These are phyloP conservation scores for Ormyrus pomaceus DNA, from an alignment of 2,888 invertebrate genomes.

Conservation along the genomic window DNA sequence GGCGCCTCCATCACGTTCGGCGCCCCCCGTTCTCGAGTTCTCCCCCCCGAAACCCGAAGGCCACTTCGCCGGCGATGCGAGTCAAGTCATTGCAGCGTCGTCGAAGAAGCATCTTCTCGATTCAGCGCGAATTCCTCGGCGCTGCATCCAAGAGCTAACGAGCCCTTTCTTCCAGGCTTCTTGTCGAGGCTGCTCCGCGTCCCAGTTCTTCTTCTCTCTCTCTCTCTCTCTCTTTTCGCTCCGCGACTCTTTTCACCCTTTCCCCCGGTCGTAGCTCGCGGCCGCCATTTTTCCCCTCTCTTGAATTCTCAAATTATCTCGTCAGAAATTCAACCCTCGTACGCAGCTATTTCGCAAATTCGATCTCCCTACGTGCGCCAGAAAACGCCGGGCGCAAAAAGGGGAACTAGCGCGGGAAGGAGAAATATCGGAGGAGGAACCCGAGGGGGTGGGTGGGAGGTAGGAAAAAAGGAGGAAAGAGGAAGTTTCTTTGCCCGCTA, in stretches of 20 bases:
- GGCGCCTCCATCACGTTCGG: background rate
- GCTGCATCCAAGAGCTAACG: constrained; percentile 56
- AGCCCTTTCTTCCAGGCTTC: constrained; percentile 60
- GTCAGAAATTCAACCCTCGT: constrained; percentile 73
- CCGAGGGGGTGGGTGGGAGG: constrained; percentile 24
- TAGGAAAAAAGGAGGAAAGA: constrained; percentile 35
- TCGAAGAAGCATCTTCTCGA: constrained; percentile 35
- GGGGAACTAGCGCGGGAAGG: background rate
- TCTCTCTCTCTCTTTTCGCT: constrained; percentile 10
- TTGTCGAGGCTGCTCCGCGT: constrained; percentile 57
- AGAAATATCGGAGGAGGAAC: constrained; percentile 33
- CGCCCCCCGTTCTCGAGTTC: background rate
- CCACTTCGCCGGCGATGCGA: constrained; percentile 27
- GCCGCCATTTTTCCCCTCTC: constrained; percentile 59
- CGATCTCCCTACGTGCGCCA: constrained; percentile 67
- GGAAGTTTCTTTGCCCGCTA: background rate
- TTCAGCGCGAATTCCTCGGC: constrained; percentile 40
- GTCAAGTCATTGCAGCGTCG: constrained; percentile 31
- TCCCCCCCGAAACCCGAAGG: background rate
- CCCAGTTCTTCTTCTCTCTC: constrained; percentile 55
- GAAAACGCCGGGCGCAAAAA: constrained; percentile 27
- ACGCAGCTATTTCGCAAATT: constrained; percentile 72
- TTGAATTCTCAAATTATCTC: constrained; percentile 70
- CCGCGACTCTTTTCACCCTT: constrained; percentile 16
- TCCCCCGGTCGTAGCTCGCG: background rate